Percentiles rank a stretch among this genome's conserved stretches.
phyloP scores from a whole-genome alignment of 2,888 invertebrate genomes.

The Drosophila quinaria region DNA sequence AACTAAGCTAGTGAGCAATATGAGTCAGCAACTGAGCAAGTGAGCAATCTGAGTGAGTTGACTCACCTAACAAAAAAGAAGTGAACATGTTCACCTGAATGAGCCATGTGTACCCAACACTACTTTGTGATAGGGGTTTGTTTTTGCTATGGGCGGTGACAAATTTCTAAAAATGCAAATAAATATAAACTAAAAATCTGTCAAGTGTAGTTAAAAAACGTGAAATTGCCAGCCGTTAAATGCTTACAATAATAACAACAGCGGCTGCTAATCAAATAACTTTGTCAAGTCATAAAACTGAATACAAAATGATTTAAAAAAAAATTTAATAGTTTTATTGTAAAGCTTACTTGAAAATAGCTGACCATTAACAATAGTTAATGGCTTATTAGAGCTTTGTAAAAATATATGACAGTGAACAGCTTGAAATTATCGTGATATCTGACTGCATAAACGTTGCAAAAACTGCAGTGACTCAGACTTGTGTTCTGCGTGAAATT shows the following conservation, averaged over 20 bases:
- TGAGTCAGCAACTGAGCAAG: too few species aligned
- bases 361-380: background rate
- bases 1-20: too few species aligned
- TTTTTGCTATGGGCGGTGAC: background rate
- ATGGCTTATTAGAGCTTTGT: background rate
- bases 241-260: background rate
- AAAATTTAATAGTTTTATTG: background rate
- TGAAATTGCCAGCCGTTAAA: background rate
- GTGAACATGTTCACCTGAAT: too few species aligned
- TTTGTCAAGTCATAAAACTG: conserved; percentile 8
- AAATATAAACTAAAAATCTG: conserved; percentile 16
- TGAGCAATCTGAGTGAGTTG: too few species aligned
- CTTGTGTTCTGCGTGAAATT: conserved; percentile 12
- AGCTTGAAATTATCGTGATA: conserved; percentile 1
- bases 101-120: too few species aligned
- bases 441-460: conserved; percentile 9
- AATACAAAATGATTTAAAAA: background rate
- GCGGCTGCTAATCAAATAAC: conserved; percentile 1
- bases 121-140: background rate
- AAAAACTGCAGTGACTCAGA: conserved; percentile 15
- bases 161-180: conserved; percentile 17
- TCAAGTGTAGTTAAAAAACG: conserved; percentile 1
- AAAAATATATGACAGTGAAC: background rate
- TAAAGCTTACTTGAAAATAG: background rate
- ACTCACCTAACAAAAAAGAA: too few species aligned